Base-by-base conservation (phyloP, 2,888 invertebrate species). In the Carcina quercana region DNA sequence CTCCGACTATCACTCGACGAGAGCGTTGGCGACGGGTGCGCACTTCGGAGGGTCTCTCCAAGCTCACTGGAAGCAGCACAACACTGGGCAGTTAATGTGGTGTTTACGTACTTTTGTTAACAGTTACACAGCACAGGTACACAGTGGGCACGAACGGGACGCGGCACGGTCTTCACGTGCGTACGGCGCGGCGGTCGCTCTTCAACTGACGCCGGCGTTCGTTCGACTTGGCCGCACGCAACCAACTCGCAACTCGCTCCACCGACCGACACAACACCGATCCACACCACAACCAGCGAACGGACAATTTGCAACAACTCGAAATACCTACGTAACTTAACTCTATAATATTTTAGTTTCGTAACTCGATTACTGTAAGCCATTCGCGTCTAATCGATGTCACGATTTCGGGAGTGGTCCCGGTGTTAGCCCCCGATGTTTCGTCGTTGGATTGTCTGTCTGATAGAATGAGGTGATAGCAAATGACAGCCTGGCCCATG, bases 261-360 rank as follows among this genome's bases (percentile, higher is more conserved):
- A 37, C 12, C 35, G 32, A 10, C 36, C n/a, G 30, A 15, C 34
- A 15, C 31, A 26, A 32, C 41, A 40, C 36, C 46, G 37, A 32
- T 37, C 45, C 53, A 45, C 50, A n/a, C n/a, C n/a, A n/a, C n/a
- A n/a, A n/a, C n/a, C n/a, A 48, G 59, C 63, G 61, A 67, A 44
- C 65, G 68, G 59, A 53, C 64, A 63, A 63, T 69, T 70, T 70
- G 73, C 75, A 72, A 75, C 69, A 56, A 53, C 31, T 32, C 28
- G 15, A 51, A n/a, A 65, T 64, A 63, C 63, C 64, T 64, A 61
- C 60, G 72, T 73, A 79, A 82, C 76, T 75, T 74, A 76, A 76
- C 70, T 72, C 74, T 68, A 71, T 72, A 73, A 75, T 75, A 75
- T 73, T 74, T 75, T 75, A 76, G 70, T 82, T 80, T 79, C 76